Base-by-base conservation (phyloP, 1,140 invertebrate species). In the Lasioglossum albipes region DNA sequence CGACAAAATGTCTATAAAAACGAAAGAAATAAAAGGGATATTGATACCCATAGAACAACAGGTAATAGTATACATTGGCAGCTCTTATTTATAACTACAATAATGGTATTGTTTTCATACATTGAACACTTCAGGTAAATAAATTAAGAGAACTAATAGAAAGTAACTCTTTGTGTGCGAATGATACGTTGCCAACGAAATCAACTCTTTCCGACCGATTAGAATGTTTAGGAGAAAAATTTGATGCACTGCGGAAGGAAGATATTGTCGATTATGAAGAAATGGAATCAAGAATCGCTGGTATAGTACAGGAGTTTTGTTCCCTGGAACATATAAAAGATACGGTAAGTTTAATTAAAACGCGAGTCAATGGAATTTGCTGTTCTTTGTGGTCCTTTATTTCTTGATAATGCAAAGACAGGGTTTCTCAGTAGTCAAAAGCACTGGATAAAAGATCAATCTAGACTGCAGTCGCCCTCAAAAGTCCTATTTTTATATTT, bases 1-100 rank as follows among this genome's bases (percentile, higher is more conserved):
- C 65, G 54, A 52, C 54, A 36, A 88, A 76, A 91, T 91, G 90
- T 70, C 80, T 7, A 57, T 91, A 16, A 91, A 91, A 66, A 91
- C 91, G 27, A 90, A 82, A 66, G 73, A 86, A 73, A 91, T 91
- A 88, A 61, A 66, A 41, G 80, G 86, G 54, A 83, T 91, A 71
- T 82, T 89, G 20, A 80, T 86, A 49, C 86, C 88, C 6, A 82
- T 91, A 71, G 85, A 87, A 31, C 73, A 83, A 49, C 88, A 90
- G 77, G 91, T 91, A 90, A 87, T 13, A 13, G 57, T 61, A 27
- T 27, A 27, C 13, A 45, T 36, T 65, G 59, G 18, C 10, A 74
- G 45, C 31, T 20, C 20, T 41, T 54, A 13, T 67, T 54, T 9
- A 22, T 41, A 42, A 13, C 27, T 62, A 20, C 20, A 27, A 31